These are phyloP conservation scores for Jacana jacana DNA, from an alignment of 2,113 vertebrate genomes.

Conservation along the genomic window DNA sequence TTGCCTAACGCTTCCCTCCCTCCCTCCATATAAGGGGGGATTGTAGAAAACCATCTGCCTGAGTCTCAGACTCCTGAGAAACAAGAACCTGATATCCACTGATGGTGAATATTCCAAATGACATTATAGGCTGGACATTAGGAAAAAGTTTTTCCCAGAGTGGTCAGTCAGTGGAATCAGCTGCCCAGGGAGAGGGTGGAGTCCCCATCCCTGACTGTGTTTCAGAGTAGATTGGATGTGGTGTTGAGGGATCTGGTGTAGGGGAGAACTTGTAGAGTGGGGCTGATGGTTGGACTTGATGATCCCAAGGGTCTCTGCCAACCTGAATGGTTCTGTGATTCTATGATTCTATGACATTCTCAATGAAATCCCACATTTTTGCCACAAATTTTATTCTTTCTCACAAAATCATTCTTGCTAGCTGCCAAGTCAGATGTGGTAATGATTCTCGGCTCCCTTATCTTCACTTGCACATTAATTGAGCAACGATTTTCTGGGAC, in stretches of 20 bases:
- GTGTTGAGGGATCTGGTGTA: too few species aligned
- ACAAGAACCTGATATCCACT: neutral
- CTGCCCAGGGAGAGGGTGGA: too few species aligned
- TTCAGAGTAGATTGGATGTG: too few species aligned
- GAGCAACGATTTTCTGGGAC: neutral
- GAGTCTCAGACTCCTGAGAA: neutral
- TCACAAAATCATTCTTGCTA: neutral
- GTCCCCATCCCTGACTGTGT: too few species aligned
- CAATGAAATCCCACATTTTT: neutral
- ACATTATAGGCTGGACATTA: too few species aligned
- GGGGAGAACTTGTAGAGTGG: too few species aligned
- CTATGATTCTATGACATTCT: too few species aligned
- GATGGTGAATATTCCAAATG: neutral
- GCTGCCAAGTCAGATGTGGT: neutral
- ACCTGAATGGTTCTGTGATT: too few species aligned
- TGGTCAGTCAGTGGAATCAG: too few species aligned
- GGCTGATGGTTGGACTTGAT: too few species aligned
- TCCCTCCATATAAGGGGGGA: neutral
- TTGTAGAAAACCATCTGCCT: neutral
- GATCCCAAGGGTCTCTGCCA: too few species aligned
- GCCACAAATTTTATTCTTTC: neutral
- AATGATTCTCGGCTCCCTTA: neutral
- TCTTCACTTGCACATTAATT: neutral
- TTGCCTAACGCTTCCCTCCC: neutral
- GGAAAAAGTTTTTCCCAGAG: too few species aligned